A percentile compares a stretch with the other conserved stretches of the same genome.
Conservation (phyloP, 2,113 vertebrate genomes). For the Oryzias curvinotus region DNA sequence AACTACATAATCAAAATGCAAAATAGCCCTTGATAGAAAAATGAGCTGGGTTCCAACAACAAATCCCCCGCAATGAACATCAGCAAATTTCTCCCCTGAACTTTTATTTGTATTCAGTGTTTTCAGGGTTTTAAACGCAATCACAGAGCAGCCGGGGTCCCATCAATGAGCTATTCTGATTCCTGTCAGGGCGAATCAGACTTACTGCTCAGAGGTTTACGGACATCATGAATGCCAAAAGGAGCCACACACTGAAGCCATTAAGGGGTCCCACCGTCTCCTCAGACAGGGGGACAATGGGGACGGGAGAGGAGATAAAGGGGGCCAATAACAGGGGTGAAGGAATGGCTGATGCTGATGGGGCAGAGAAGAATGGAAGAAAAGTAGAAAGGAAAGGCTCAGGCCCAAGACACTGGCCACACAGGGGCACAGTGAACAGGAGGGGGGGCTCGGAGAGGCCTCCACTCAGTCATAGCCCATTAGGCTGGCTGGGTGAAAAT, state of each 20-base stretch:
- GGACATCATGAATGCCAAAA: slow-evolving; percentile 71
- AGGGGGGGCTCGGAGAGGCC: slow-evolving; percentile 60
- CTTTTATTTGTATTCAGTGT: slow-evolving; percentile 59
- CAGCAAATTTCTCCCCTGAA: slow-evolving; percentile 67
- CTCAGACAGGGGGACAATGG: slow-evolving; percentile 63
- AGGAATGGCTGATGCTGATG: slow-evolving; percentile 58
- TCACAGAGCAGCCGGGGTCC: slow-evolving; percentile 42
- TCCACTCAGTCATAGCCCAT: slow-evolving; percentile 76
- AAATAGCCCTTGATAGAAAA: slow-evolving; percentile 71
- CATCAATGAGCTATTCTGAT: slow-evolving; percentile 60
- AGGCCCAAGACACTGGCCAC: slow-evolving; percentile 55
- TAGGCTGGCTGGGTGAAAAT: slow-evolving; percentile 72
- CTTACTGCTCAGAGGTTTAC: slow-evolving; percentile 50
- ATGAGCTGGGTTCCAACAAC: slow-evolving; percentile 56
- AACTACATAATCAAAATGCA: slow-evolving; percentile 78
- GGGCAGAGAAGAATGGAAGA: slow-evolving; percentile 36
- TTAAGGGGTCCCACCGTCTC: slow-evolving; percentile 66
- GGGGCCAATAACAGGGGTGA: slow-evolving; percentile 59
- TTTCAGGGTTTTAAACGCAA: slow-evolving; percentile 57
- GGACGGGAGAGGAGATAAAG: slow-evolving; percentile 51
- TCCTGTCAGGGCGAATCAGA: slow-evolving; percentile 61
- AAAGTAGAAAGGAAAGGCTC: slow-evolving; percentile 39
- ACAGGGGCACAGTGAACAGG: slow-evolving; percentile 48
- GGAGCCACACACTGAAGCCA: slow-evolving; percentile 63
- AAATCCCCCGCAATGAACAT: slow-evolving; percentile 70